Percentiles rank a stretch among this genome's conserved stretches.
phyloP scores from a whole-genome alignment of 2,113 vertebrate species.

The Laterallus jamaicensis region DNA sequence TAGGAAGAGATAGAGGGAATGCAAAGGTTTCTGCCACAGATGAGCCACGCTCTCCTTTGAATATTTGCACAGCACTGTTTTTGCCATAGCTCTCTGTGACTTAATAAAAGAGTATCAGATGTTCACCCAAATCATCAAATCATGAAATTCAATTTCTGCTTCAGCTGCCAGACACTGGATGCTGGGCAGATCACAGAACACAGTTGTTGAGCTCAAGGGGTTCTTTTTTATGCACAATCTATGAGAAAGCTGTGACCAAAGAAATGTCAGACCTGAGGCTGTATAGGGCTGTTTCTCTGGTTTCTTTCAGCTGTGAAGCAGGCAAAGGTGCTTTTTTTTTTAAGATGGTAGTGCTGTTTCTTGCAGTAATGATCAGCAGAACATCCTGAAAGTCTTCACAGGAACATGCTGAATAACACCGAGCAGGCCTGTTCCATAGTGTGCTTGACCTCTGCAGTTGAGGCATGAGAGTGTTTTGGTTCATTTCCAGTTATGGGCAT shows the following conservation, averaged over 20 bases:
- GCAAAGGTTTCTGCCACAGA: neutral
- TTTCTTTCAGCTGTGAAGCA: neutral
- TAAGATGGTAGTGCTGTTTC: neutral
- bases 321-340: neutral
- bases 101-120: neutral
- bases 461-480: neutral
- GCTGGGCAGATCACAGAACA: neutral
- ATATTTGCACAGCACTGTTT: neutral
- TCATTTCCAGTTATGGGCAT: neutral
- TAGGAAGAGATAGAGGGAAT: neutral
- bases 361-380: neutral
- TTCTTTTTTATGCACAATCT: neutral
- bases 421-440: neutral
- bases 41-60: neutral
- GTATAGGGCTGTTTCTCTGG: neutral
- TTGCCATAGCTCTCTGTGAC: rapidly evolving
- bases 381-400: neutral
- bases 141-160: neutral
- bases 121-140: neutral
- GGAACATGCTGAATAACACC: neutral
- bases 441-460: neutral
- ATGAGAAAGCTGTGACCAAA: neutral
- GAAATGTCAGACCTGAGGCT: neutral
- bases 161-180: neutral
- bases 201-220: neutral